These are phyloP conservation scores for Gymnogyps californianus DNA, from an alignment of 2,113 vertebrate species.

Conservation along the genomic window DNA sequence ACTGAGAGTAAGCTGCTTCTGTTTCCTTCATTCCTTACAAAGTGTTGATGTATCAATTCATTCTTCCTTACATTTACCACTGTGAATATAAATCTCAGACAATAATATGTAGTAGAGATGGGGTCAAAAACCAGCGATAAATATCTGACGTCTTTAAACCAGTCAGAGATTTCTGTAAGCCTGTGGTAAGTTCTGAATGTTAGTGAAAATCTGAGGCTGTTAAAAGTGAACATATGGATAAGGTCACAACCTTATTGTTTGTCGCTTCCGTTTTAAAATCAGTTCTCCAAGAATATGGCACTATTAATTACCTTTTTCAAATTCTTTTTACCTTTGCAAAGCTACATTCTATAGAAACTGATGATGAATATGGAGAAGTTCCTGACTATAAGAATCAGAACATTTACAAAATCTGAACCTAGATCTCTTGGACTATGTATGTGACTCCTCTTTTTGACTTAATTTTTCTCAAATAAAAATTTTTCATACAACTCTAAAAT, in stretches of 20 bases:
- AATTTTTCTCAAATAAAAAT: background rate
- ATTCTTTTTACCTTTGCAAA: background rate
- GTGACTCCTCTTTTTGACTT: background rate
- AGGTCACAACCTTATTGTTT: background rate
- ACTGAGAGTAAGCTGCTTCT: background rate
- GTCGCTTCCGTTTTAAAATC: background rate
- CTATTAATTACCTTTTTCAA: background rate
- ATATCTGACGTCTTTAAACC: background rate
- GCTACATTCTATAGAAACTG: background rate
- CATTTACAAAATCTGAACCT: background rate
- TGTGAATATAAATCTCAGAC: background rate
- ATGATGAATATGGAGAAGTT: background rate
- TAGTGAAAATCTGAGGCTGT: background rate
- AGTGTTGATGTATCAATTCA: background rate
- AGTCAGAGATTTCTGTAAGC: background rate
- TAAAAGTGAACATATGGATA: background rate
- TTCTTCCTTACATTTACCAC: background rate
- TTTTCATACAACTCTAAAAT: background rate
- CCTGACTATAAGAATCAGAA: background rate
- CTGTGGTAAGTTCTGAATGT: background rate
- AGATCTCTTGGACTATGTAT: background rate
- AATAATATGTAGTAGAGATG: background rate
- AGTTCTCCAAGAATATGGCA: background rate
- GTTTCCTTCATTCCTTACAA: background rate
- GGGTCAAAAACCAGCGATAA: accelerated